Evolutionary conservation across 2,113 vertebrate species (phyloP).

Genomic region (Pithys albifrons): DNA sequence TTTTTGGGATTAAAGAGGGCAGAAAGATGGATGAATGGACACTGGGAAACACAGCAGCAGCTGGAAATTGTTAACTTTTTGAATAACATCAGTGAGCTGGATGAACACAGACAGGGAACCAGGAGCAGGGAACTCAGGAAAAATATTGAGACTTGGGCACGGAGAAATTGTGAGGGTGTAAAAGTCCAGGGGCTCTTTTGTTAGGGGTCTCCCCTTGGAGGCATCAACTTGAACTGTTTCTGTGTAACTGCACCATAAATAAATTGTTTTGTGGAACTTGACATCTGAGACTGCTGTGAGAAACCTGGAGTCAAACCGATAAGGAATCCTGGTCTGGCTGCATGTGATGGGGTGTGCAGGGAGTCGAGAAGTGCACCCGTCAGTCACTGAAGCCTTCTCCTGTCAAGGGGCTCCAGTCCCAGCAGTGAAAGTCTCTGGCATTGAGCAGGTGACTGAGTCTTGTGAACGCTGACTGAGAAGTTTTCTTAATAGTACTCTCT

Average conservation of each 20-base stretch:
- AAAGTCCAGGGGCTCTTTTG: neutral
- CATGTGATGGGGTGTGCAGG: neutral
- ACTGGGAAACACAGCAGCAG: too few species aligned
- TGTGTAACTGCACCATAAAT: rapidly evolving
- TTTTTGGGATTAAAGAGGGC: neutral
- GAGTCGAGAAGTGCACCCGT: too few species aligned
- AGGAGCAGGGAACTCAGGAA: rapidly evolving
- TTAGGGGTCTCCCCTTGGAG: neutral
- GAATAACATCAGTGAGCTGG: rapidly evolving
- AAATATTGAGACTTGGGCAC: rapidly evolving
- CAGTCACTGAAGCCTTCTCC: neutral
- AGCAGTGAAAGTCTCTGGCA: neutral
- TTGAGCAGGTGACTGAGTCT: neutral
- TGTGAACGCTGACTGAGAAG: rapidly evolving
- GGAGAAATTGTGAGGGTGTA: neutral
- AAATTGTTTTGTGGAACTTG: neutral
- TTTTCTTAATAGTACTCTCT: neutral
- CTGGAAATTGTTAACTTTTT: neutral
- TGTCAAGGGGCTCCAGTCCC: neutral
- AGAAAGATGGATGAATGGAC: rapidly evolving
- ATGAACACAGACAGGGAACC: rapidly evolving
- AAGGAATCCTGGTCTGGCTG: neutral
- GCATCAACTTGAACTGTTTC: neutral
- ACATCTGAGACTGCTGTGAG: neutral
- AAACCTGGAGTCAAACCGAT: rapidly evolving